A percentile compares a stretch with the other conserved stretches of the same genome.
Evolutionary conservation across 2,888 invertebrate genomes (phyloP).

Genomic region (Chromoteleia sp.): DNA sequence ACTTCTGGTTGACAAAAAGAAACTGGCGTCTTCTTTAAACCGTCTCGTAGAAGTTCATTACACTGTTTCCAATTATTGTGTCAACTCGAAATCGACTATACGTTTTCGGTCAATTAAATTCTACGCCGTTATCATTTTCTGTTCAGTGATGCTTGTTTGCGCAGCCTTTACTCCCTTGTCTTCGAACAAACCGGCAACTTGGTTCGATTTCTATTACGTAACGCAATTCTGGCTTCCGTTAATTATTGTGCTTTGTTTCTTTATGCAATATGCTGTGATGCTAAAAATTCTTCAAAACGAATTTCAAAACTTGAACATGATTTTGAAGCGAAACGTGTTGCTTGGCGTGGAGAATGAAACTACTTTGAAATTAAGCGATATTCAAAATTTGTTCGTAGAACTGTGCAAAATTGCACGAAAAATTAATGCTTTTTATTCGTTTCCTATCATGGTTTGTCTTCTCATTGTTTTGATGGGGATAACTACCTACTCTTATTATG

Average conservation of each 20-base stretch:
- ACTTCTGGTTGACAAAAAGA: neutral
- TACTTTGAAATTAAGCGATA: neutral
- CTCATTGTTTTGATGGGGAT: slow-evolving; percentile 6
- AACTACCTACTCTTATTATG: slow-evolving; percentile 6
- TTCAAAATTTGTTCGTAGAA: neutral
- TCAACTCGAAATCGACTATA: neutral
- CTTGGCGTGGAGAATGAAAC: neutral
- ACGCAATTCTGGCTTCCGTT: slow-evolving; percentile 25
- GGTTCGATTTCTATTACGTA: slow-evolving; percentile 23
- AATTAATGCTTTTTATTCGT: slow-evolving; percentile 5
- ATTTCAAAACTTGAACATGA: slow-evolving; percentile 23
- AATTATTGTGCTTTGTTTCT: neutral
- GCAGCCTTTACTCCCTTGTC: slow-evolving; percentile 4
- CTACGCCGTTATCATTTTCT: no score
- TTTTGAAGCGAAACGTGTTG: neutral
- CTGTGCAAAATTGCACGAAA: slow-evolving; percentile 16
- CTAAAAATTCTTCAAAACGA: slow-evolving; percentile 18
- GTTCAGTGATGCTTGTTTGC: neutral
- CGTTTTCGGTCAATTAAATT: neutral
- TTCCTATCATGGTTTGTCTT: slow-evolving; percentile 17
- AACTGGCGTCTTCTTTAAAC: neutral
- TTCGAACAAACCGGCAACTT: neutral
- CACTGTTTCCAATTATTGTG: neutral
- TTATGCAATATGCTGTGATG: slow-evolving; percentile 12
- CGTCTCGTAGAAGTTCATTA: slow-evolving; percentile 24